These are phyloP conservation scores for Drosophila eohydei DNA, from an alignment of 2,888 invertebrate species.

Conservation along the genomic window DNA sequence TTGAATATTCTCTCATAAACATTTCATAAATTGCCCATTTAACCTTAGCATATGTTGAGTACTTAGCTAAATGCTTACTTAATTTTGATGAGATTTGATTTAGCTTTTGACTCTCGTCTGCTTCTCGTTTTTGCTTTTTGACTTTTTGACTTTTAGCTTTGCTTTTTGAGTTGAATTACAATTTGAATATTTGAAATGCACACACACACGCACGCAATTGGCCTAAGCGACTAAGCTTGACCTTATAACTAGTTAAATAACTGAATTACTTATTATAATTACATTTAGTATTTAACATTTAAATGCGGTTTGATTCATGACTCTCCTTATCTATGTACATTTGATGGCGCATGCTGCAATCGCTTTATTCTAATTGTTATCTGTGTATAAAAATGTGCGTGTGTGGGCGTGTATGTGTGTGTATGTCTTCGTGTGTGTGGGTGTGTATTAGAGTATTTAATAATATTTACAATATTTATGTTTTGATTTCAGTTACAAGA, in stretches of 20 bases:
- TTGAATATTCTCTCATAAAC: neutral
- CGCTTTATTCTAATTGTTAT: conserved; percentile 24
- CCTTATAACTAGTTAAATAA: conserved; percentile 40
- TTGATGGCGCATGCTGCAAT: conserved; percentile 49
- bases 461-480: conserved; percentile 48
- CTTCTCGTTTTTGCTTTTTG: neutral
- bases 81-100: conserved; percentile 23
- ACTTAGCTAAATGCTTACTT: conserved; percentile 10
- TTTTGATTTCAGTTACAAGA: conserved; percentile 75
- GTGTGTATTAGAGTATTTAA: conserved; percentile 15
- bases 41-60: conserved; percentile 1
- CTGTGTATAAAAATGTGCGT: conserved; percentile 17
- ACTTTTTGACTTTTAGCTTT: conserved; percentile 13
- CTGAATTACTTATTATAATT: conserved; percentile 55
- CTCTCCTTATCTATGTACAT: conserved; percentile 72
- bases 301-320: conserved; percentile 78
- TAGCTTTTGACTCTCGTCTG: conserved; percentile 10
- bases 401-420: conserved; percentile 13
- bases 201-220: conserved; percentile 23
- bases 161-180: conserved; percentile 36
- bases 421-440: conserved; percentile 4
- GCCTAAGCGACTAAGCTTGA: conserved; percentile 34
- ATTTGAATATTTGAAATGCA: conserved; percentile 30
- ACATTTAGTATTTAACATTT: conserved; percentile 70
- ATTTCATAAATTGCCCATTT: conserved; percentile 2